Evolutionary conservation across 2,797 vertebrate species (phyloP).

Genomic region (Octomys mimax): DNA sequence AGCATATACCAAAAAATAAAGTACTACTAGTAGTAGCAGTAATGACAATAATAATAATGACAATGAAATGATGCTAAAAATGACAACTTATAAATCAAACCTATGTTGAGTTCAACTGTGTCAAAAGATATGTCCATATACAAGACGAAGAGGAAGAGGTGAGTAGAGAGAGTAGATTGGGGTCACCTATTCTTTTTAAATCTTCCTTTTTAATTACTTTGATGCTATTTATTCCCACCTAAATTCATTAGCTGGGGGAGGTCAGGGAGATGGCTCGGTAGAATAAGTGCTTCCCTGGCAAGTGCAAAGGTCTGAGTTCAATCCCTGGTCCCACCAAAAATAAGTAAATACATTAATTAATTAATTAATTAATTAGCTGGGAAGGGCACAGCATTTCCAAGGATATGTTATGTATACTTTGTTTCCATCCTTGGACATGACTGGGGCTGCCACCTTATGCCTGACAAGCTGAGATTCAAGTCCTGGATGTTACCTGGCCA

Average conservation of each 20-base stretch:
- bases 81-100: not conserved
- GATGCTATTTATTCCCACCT: not conserved
- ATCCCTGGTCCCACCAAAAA: too few species aligned
- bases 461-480: not conserved
- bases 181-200: not conserved
- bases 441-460: not conserved
- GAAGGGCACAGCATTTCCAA: not conserved
- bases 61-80: not conserved
- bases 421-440: not conserved
- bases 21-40: not conserved
- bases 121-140: not conserved
- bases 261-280: too few species aligned
- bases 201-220: not conserved
- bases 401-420: accelerated
- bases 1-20: not conserved
- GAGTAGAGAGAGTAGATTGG: not conserved
- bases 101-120: too few species aligned
- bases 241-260: not conserved
- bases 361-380: not conserved
- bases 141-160: not conserved
- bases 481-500: not conserved
- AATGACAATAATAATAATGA: not conserved
- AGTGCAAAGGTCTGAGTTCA: too few species aligned
- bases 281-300: too few species aligned
- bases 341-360: not conserved